Percentiles rank a stretch among this genome's conserved stretches.
phyloP scores from a whole-genome alignment of 2,113 vertebrate genomes.

The Hylia prasina region DNA sequence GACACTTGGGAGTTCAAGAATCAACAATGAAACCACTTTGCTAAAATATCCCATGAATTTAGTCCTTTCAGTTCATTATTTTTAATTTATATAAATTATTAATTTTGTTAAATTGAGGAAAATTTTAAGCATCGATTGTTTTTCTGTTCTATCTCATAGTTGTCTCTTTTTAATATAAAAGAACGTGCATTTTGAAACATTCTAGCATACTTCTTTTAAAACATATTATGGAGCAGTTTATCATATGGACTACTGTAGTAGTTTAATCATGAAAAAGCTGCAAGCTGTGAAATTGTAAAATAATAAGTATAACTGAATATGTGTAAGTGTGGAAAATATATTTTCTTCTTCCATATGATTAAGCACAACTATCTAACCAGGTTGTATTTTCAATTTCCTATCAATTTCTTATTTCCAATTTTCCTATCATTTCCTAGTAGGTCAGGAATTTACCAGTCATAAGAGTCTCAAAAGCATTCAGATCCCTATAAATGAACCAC shows the following conservation, averaged over 20 bases:
- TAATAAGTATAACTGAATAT: neutral
- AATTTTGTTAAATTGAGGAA: neutral
- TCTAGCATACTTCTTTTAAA: neutral
- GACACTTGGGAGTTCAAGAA: neutral
- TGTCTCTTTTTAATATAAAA: neutral
- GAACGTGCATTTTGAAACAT: neutral
- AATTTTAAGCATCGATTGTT: neutral
- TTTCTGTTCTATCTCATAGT: neutral
- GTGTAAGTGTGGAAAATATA: neutral
- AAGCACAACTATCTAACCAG: neutral
- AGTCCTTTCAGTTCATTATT: neutral
- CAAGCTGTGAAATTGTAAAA: neutral
- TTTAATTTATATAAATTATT: constrained; percentile 29
- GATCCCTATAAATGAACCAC: neutral
- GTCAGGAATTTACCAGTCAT: neutral
- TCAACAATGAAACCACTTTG: neutral
- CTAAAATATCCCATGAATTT: neutral
- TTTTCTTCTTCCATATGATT: neutral
- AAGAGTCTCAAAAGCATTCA: neutral
- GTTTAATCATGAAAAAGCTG: neutral
- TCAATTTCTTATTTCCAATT: no score
- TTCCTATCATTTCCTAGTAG: no score
- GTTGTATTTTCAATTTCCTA: neutral
- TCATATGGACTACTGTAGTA: neutral
- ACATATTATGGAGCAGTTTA: neutral